phyloP scores from a whole-genome alignment of 2,888 invertebrate genomes.

The Notodonta dromedarius region DNA sequence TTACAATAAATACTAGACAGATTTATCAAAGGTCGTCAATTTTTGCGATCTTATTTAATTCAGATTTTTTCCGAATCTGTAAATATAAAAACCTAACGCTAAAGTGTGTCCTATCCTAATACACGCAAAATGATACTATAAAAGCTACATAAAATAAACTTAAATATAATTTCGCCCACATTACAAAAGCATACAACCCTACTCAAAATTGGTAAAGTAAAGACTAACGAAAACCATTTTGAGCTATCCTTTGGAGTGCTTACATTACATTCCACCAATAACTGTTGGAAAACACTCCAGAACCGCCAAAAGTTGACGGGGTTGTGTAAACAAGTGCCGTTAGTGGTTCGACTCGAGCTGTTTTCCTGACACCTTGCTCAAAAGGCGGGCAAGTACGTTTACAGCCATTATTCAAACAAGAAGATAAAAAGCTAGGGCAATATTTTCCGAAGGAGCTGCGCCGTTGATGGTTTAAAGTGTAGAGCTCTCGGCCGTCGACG shows the following conservation, averaged over 20 bases:
- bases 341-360: slow-evolving; percentile 77
- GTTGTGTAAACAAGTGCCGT: slow-evolving; percentile 79
- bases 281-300: slow-evolving; percentile 75
- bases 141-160: slow-evolving; percentile 7
- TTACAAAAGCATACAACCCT: slow-evolving; percentile 7
- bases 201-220: slow-evolving; percentile 40
- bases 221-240: slow-evolving; percentile 54
- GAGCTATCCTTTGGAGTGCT: slow-evolving; percentile 68
- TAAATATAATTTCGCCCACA: background rate
- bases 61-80: background rate
- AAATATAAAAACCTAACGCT: background rate
- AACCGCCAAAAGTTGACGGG: slow-evolving; percentile 74
- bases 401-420: slow-evolving; percentile 83
- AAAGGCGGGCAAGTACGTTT: slow-evolving; percentile 78
- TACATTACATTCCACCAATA: slow-evolving; percentile 77
- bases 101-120: background rate
- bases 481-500: slow-evolving; percentile 73
- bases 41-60: no score
- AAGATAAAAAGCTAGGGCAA: slow-evolving; percentile 82
- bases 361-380: slow-evolving; percentile 79
- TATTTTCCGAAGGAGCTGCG: slow-evolving; percentile 80
- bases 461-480: slow-evolving; percentile 82
- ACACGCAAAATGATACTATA: background rate
- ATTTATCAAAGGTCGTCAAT: no score
- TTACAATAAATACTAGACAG: no score